These are phyloP conservation scores for Zaprionus nigranus DNA, from an alignment of 1,140 invertebrate species.

Conservation along the genomic window DNA sequence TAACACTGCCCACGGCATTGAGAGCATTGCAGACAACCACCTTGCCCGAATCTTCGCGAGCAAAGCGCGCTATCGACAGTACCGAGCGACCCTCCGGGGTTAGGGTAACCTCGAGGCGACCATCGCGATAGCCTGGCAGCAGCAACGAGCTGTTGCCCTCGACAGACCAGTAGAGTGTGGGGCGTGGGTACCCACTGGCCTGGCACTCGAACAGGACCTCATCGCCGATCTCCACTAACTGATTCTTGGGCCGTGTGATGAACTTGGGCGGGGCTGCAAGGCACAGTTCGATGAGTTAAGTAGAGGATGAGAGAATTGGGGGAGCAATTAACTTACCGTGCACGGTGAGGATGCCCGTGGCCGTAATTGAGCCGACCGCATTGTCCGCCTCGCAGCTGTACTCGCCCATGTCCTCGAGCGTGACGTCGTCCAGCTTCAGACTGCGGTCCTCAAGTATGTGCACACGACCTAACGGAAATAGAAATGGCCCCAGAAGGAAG, in stretches of 20 bases:
- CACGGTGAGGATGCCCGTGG: constrained; percentile 92
- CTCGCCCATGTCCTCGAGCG: constrained; percentile 93
- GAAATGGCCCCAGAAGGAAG: constrained; percentile 6
- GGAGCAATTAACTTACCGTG: constrained; percentile 87
- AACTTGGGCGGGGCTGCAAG: constrained; percentile 88
- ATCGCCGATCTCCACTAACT: constrained; percentile 88
- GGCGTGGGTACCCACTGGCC: constrained; percentile 88
- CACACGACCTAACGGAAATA: constrained; percentile 86
- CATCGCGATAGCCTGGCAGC: constrained; percentile 88
- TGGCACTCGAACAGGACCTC: constrained; percentile 89
- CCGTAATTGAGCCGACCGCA: constrained; percentile 92
- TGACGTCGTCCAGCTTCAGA: constrained; percentile 90
- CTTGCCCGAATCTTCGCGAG: constrained; percentile 88
- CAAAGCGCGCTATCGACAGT: constrained; percentile 87
- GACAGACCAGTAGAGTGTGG: constrained; percentile 91
- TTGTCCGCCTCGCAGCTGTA: constrained; percentile 97
- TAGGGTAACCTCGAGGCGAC: constrained; percentile 87
- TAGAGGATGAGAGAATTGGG: neutral
- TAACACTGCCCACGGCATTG: constrained; percentile 91
- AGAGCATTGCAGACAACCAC: constrained; percentile 92
- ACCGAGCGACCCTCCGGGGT: constrained; percentile 87
- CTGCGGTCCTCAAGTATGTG: constrained; percentile 92
- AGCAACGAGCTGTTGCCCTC: constrained; percentile 90
- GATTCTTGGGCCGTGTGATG: constrained; percentile 87
- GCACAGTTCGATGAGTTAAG: neutral